A percentile compares a stretch with the other conserved stretches of the same genome.
Conservation (phyloP, 2,113 vertebrate genomes). For the Paraplagusia blochii region DNA sequence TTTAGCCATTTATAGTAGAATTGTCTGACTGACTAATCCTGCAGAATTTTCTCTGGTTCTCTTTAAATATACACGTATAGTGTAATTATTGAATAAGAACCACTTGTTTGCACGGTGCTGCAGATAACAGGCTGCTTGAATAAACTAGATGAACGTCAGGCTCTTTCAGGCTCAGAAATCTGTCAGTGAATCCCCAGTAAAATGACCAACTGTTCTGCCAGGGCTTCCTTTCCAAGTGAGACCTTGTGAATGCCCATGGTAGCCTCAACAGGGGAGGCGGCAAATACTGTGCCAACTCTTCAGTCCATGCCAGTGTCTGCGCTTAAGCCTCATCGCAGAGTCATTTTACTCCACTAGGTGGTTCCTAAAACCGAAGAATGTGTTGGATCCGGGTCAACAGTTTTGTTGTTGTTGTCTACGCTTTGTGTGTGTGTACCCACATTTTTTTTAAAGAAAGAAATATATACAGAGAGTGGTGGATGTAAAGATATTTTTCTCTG, state of each 20-base stretch:
- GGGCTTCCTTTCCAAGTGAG: constrained; percentile 23
- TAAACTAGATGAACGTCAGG: neutral
- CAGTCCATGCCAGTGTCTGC: neutral
- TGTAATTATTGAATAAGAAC: neutral
- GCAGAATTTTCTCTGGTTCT: too few relatives aligned
- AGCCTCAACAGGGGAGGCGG: constrained; percentile 35
- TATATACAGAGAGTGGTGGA: too few relatives aligned
- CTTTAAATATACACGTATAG: too few relatives aligned
- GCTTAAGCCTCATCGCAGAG: neutral
- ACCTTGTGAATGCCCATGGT: constrained; percentile 34
- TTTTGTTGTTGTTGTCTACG: too few relatives aligned
- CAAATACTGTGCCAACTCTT: constrained; percentile 14
- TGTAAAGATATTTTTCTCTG: too few relatives aligned
- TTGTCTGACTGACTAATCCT: too few relatives aligned
- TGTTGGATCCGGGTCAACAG: too few relatives aligned
- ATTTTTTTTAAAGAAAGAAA: too few relatives aligned
- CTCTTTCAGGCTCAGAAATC: neutral
- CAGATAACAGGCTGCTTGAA: neutral
- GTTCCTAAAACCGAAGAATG: neutral
- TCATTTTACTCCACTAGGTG: neutral
- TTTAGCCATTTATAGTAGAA: too few relatives aligned
- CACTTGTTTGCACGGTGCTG: neutral
- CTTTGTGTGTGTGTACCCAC: too few relatives aligned
- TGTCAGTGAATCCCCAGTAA: constrained; percentile 11
- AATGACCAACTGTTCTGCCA: constrained; percentile 19